Conservation (phyloP, 2,888 invertebrate species). For the Hirtodrosophila alboralis region DNA sequence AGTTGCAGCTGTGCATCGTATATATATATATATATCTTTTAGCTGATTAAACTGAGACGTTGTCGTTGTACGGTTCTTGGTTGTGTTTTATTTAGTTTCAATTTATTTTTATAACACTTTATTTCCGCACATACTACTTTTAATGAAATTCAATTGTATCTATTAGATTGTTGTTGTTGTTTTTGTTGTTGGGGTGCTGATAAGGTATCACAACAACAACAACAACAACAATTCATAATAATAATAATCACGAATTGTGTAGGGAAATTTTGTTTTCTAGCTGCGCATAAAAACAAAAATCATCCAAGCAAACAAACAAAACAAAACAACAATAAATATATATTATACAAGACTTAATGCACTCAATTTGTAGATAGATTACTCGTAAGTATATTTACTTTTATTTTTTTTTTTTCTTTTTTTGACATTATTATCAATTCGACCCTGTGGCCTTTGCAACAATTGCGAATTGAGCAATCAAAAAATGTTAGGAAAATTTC, state of each 20-base stretch:
- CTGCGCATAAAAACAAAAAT: constrained; percentile 59
- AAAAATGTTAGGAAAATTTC: constrained; percentile 6
- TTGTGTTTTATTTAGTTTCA: constrained; percentile 25
- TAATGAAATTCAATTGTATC: constrained; percentile 76
- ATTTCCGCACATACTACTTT: constrained; percentile 57
- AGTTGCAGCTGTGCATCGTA: constrained; percentile 29
- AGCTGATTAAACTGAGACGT: constrained; percentile 34
- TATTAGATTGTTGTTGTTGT: constrained; percentile 41
- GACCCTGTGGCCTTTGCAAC: constrained; percentile 15
- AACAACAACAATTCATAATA: constrained; percentile 15
- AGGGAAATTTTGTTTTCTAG: constrained; percentile 56
- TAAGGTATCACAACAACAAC: constrained; percentile 61
- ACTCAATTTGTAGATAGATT: constrained; percentile 23
- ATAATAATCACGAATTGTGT: constrained; percentile 48
- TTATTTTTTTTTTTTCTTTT: too few relatives aligned
- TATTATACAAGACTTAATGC: constrained; percentile 11
- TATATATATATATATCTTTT: constrained; percentile 12
- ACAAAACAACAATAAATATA: too few relatives aligned
- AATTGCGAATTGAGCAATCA: constrained; percentile 18
- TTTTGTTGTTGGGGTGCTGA: too few relatives aligned
- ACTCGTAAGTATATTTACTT: constrained; percentile 1
- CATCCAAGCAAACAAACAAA: constrained; percentile 15
- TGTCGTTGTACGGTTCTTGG: constrained; percentile 3
- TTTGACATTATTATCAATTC: constrained; percentile 4
- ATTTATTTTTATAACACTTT: constrained; percentile 45